These are phyloP conservation scores for Oscheius sp. DNA, from an alignment of 1,140 invertebrate species.

Conservation along the genomic window DNA sequence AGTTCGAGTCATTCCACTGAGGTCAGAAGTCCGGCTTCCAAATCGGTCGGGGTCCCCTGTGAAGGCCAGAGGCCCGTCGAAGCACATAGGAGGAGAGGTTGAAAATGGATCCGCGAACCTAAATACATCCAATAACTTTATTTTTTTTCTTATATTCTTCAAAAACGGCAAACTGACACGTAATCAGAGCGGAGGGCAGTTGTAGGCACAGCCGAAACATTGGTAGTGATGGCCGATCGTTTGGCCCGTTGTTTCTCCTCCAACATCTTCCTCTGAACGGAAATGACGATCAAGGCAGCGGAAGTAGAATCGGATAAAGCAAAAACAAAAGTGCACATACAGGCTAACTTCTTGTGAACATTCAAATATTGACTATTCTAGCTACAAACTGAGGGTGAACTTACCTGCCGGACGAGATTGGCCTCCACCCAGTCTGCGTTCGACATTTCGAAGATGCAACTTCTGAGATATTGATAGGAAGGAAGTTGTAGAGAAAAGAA, in stretches of 20 bases:
- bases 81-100: neutral
- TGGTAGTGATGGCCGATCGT: neutral
- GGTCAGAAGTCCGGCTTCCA: neutral
- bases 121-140: neutral
- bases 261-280: constrained; percentile 1
- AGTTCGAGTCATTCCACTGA: neutral
- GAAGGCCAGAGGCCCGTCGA: neutral
- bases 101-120: neutral
- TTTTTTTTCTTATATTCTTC: neutral
- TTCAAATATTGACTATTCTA: neutral
- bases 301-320: neutral
- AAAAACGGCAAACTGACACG: neutral
- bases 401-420: constrained; percentile 13
- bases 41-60: neutral
- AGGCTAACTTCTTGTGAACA: neutral
- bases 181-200: neutral
- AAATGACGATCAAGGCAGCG: neutral
- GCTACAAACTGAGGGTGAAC: neutral
- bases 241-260: constrained; percentile 14
- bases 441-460: neutral
- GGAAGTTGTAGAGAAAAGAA: too few species aligned
- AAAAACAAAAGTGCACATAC: neutral
- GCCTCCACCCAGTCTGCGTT: constrained; percentile 8
- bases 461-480: too few species aligned
- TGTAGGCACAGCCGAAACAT: neutral